phyloP scores from a whole-genome alignment of 2,797 vertebrate genomes.

The Silurus aristotelis region DNA sequence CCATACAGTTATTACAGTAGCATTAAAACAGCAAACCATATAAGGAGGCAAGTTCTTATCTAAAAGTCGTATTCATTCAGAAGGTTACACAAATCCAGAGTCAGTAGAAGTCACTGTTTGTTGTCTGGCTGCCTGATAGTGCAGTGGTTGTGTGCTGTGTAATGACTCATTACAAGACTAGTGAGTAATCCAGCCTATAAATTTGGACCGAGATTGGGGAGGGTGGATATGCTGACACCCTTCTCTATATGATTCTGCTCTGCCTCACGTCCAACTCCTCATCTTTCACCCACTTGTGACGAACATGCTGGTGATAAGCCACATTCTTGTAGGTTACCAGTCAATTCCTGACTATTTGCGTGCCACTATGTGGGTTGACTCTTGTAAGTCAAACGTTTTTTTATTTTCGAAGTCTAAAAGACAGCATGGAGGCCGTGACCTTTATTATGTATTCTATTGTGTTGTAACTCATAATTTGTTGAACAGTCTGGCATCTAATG shows the following conservation, averaged over 20 bases:
- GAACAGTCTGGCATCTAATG: conserved; percentile 6
- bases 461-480: conserved; percentile 4
- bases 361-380: conserved; percentile 3
- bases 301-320: conserved; percentile 4
- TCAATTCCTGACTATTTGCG: conserved; percentile 23
- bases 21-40: background rate
- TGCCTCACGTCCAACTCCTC: background rate
- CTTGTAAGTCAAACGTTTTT: conserved; percentile 19
- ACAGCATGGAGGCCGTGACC: conserved; percentile 22
- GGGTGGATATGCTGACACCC: background rate
- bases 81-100: conserved; percentile 12
- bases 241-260: background rate
- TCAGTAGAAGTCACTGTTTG: conserved; percentile 34
- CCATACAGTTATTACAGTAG: background rate
- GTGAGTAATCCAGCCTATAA: background rate
- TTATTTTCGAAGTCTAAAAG: background rate
- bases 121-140: conserved; percentile 17
- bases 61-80: conserved; percentile 3
- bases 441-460: conserved; percentile 14
- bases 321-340: conserved; percentile 22
- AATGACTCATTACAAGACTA: background rate
- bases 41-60: conserved; percentile 9
- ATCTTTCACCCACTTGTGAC: conserved; percentile 18
- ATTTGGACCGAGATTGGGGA: background rate
- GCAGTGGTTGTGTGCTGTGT: background rate